These are phyloP conservation scores for Bhutanitis thaidina DNA, from an alignment of 2,888 invertebrate species.

Conservation along the genomic window DNA sequence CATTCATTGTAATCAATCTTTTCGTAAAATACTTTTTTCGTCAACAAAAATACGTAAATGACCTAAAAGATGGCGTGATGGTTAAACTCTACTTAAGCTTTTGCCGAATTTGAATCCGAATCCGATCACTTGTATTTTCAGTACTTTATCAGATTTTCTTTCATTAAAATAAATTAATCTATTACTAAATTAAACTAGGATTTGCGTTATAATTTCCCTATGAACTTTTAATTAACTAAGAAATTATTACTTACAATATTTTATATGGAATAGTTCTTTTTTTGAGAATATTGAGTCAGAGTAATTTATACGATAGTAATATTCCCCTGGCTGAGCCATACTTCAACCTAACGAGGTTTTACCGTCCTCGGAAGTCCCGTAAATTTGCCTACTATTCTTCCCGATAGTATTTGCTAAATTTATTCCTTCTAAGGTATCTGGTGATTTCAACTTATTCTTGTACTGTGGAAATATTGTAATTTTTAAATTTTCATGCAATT, in stretches of 20 bases:
- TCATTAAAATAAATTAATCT: too few species aligned
- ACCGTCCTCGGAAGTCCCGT: constrained; percentile 64
- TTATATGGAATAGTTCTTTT: constrained; percentile 4
- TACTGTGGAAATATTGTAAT: not conserved
- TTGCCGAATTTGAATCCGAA: too few species aligned
- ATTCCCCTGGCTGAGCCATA: constrained; percentile 60
- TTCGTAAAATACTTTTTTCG: not conserved
- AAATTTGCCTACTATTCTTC: constrained; percentile 74
- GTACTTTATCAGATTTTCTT: too few species aligned
- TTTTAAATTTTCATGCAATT: too few species aligned
- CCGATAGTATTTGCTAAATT: constrained; percentile 66
- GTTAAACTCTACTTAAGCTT: too few species aligned
- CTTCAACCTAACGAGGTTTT: constrained; percentile 74
- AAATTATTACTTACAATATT: too few species aligned
- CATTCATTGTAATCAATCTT: constrained; percentile 3
- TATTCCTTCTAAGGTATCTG: constrained; percentile 53
- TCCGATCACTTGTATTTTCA: too few species aligned
- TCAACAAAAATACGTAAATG: too few species aligned
- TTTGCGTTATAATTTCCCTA: too few species aligned
- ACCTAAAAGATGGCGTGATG: too few species aligned
- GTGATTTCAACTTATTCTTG: constrained; percentile 24
- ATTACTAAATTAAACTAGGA: too few species aligned
- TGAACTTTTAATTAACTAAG: too few species aligned
- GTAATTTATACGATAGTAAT: constrained; percentile 32
- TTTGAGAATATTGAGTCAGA: constrained; percentile 19